phyloP scores from a whole-genome alignment of 2,888 invertebrate species.

The Hylaea fasciaria region DNA sequence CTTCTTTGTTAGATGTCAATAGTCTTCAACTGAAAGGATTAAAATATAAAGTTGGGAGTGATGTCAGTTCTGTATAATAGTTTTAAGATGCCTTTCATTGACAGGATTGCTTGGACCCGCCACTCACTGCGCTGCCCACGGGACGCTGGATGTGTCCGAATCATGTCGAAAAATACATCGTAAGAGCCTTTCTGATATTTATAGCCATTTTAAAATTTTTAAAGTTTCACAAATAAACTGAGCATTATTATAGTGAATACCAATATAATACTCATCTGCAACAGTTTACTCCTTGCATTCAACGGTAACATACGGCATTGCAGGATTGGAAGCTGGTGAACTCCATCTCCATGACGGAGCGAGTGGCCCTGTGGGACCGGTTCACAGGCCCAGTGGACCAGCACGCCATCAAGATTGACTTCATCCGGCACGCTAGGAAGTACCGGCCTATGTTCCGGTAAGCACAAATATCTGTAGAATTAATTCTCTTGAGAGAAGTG shows the following conservation, averaged over 20 bases:
- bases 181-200: constrained; percentile 66
- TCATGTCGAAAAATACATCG: constrained; percentile 95
- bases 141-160: constrained; percentile 99
- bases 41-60: too few relatives aligned
- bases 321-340: constrained; percentile 93
- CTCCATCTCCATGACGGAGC: constrained; percentile 93
- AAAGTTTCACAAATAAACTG: too few relatives aligned
- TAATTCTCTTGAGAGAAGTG: too few relatives aligned
- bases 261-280: too few relatives aligned
- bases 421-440: constrained; percentile 91
- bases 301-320: too few relatives aligned
- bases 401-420: constrained; percentile 93
- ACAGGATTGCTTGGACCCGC: constrained; percentile 96
- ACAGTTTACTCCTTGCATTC: too few relatives aligned
- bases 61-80: too few relatives aligned
- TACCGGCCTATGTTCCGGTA: constrained; percentile 91
- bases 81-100: too few relatives aligned
- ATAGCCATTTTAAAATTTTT: not conserved
- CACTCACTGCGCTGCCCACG: constrained; percentile 93
- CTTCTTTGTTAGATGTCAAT: too few relatives aligned
- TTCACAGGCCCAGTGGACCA: constrained; percentile 93
- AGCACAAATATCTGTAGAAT: not conserved
- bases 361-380: constrained; percentile 94
- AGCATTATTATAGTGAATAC: too few relatives aligned
- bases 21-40: too few relatives aligned